Base-by-base conservation (phyloP, 2,797 vertebrate species). In the Petrocephalus sullivani region DNA sequence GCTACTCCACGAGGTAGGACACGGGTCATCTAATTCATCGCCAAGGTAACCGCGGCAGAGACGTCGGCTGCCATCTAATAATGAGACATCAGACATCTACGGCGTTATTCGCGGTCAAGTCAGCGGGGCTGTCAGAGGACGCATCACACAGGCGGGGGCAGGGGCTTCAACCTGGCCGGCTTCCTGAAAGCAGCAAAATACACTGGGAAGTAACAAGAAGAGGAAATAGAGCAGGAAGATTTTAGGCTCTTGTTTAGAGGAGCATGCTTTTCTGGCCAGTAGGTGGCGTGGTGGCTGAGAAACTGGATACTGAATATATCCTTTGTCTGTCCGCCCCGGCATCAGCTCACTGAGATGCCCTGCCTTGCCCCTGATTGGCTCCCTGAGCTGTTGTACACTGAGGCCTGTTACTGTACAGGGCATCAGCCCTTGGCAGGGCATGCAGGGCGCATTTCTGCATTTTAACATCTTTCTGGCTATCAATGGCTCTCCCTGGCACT, bases 31-130 rank as follows among this genome's bases (percentile, higher is more conserved):
- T 23, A 21, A 46, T 49, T 61, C 28, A n/a, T 85, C 10, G 53
- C 16, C 7, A 14, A 2, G 83, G 37, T 71, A 60, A 88, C 67
- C 21, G 21, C 54, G 58, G 86, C n/a, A 23, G 5, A 81, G 82
- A n/a, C n/a, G 61, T 88, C 33, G 89, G 91, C 90, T 88, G 89
- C 90, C 91, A 92, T 92, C 92, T 91, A 91, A 93, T 92, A 93
- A 92, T 93, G 91, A 90, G 91, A 92, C 90, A 92, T 92, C 92
- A 92, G 87, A 88, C 85, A 90, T 57, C 41, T 7, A 82, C 87
- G 88, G 88, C 90, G 91, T 93, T 92, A 93, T 92, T 93, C 91
- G 92, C 91, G 88, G 56, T 3, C 56, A 54, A 83, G 49, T 49
- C 86, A 4, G 28, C 85, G 51, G 64, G 1, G 56, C 37, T 54